Evolutionary conservation across 2,113 vertebrate species (phyloP).

Genomic region (Otocyon megalotis): DNA sequence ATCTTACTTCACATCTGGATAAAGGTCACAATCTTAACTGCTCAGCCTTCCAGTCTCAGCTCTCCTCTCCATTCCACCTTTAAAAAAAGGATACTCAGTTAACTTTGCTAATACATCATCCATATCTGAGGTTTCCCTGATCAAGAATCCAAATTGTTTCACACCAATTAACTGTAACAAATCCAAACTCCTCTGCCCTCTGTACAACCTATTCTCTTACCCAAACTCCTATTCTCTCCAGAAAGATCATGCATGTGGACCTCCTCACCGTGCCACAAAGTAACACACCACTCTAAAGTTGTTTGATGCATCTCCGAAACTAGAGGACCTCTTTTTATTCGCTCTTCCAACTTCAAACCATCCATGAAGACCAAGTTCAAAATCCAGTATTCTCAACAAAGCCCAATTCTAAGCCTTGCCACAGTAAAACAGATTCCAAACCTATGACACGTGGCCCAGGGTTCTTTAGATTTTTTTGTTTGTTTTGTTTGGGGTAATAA

Average conservation of each 20-base stretch:
- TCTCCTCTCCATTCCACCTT: background rate
- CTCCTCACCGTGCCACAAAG: background rate
- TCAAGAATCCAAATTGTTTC: background rate
- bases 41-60: background rate
- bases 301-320: background rate
- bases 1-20: conserved; percentile 7
- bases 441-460: background rate
- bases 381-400: conserved; percentile 14
- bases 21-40: background rate
- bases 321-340: background rate
- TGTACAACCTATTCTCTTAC: background rate
- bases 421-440: background rate
- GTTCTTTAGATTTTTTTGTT: background rate
- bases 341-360: background rate
- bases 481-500: background rate
- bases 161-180: background rate
- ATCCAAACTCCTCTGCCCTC: background rate
- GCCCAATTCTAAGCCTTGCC: background rate
- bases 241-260: background rate
- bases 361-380: background rate
- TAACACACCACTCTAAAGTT: background rate
- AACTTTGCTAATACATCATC: background rate
- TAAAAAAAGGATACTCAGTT: background rate
- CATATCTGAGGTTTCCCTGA: background rate
- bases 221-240: background rate